Percentiles rank a stretch among this genome's conserved stretches.
phyloP scores from a whole-genome alignment of 2,113 vertebrate genomes.

The Paracanthobrama guichenoti region DNA sequence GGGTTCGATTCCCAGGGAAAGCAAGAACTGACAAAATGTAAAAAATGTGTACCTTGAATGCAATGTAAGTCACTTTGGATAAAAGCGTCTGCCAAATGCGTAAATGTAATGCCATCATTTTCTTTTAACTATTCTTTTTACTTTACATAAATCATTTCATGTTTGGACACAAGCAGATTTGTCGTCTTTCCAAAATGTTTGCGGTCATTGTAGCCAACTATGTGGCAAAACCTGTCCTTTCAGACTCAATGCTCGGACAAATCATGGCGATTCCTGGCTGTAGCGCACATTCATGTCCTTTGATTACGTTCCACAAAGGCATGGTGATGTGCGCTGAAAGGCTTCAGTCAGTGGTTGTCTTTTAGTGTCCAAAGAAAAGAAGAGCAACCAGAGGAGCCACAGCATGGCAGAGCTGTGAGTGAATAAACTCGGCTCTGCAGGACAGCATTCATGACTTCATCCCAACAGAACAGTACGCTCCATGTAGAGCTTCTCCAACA shows the following conservation, averaged over 20 bases:
- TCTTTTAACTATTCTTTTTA: neutral
- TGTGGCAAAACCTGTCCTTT: conserved; percentile 29
- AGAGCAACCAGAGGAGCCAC: conserved; percentile 11
- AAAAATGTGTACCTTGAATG: no score
- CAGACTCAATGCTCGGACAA: neutral
- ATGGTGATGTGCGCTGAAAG: conserved; percentile 15
- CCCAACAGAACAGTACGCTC: neutral
- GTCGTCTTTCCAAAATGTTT: neutral
- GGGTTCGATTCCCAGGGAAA: no score
- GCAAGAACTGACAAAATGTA: no score
- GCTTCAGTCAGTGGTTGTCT: conserved; percentile 8
- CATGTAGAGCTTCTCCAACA: conserved; percentile 1
- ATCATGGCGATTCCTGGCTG: conserved; percentile 8
- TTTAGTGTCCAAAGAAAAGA: neutral
- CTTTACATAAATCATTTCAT: neutral
- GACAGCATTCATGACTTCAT: conserved; percentile 21
- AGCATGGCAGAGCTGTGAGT: conserved; percentile 5
- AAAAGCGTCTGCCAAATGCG: no score
- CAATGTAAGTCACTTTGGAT: no score
- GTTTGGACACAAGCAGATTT: neutral
- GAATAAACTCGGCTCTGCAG: conserved; percentile 9
- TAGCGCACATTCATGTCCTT: neutral
- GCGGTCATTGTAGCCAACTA: neutral
- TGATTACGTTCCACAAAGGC: conserved; percentile 11
- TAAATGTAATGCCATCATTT: neutral